A percentile compares a stretch with the other conserved stretches of the same genome.
Conservation (phyloP, 2,888 invertebrate genomes). For the Trichopoda pennipes region DNA sequence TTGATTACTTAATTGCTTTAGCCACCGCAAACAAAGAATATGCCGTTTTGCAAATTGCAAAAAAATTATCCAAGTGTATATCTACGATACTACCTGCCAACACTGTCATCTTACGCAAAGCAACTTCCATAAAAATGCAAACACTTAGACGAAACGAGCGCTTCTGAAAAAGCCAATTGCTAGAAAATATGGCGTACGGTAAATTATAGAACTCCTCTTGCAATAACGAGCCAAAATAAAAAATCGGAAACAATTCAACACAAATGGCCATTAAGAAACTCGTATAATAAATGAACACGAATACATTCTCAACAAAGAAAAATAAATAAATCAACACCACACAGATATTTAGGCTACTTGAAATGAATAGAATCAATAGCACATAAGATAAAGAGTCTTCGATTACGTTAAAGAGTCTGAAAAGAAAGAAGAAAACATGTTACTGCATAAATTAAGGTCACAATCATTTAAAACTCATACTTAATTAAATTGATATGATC, state of each 20-base stretch:
- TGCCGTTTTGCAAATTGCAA: constrained; percentile 67
- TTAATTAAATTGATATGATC: constrained; percentile 68
- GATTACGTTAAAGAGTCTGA: constrained; percentile 56
- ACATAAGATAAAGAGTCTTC: constrained; percentile 55
- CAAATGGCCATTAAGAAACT: constrained; percentile 53
- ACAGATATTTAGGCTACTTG: constrained; percentile 63
- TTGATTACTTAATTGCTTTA: constrained; percentile 42
- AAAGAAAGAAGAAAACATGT: not conserved
- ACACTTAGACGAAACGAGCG: constrained; percentile 53
- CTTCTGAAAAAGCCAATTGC: constrained; percentile 68
- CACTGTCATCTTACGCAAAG: constrained; percentile 55
- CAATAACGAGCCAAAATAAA: constrained; percentile 68
- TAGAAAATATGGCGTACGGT: constrained; percentile 67
- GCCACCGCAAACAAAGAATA: constrained; percentile 70
- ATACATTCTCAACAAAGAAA: constrained; percentile 62
- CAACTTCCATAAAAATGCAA: constrained; percentile 61
- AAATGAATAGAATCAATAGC: constrained; percentile 61
- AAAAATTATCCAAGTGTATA: constrained; percentile 67
- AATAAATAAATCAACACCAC: constrained; percentile 62
- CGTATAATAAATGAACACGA: constrained; percentile 58
- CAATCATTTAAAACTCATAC: constrained; percentile 44
- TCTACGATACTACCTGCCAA: constrained; percentile 68
- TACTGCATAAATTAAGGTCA: not conserved
- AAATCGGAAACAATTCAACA: constrained; percentile 68
- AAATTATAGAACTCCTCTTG: constrained; percentile 65